These are phyloP conservation scores for Selene dorsalis DNA, from an alignment of 2,797 vertebrate genomes.

Conservation along the genomic window DNA sequence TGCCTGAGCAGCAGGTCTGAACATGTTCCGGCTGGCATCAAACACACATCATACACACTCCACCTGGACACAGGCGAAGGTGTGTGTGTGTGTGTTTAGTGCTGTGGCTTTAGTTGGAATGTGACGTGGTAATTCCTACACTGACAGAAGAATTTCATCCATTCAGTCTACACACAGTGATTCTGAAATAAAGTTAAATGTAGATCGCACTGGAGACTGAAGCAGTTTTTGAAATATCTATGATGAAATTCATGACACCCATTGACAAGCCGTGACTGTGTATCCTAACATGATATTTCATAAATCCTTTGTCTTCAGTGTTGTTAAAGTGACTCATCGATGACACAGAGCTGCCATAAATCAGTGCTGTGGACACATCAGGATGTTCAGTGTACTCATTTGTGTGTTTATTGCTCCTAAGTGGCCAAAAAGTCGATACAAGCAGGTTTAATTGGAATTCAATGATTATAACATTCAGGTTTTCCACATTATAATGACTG, in stretches of 20 bases:
- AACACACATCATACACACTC: conserved; percentile 33
- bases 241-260: not conserved
- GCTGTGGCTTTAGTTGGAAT: conserved; percentile 21
- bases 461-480: too few relatives aligned
- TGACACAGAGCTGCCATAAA: not conserved
- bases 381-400: not conserved
- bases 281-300: not conserved
- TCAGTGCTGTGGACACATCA: not conserved
- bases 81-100: conserved; percentile 8
- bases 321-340: not conserved
- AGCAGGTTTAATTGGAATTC: too few relatives aligned
- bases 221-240: not conserved
- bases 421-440: too few relatives aligned
- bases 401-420: too few relatives aligned
- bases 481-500: too few relatives aligned
- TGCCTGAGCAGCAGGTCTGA: conserved; percentile 54
- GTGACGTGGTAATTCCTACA: conserved; percentile 5
- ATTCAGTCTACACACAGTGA: not conserved
- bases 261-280: not conserved
- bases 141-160: not conserved
- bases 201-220: too few relatives aligned
- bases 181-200: too few relatives aligned
- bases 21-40: conserved; percentile 46
- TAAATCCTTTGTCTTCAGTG: not conserved
- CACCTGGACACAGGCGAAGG: conserved; percentile 19